Percentiles rank a stretch among this genome's conserved stretches.
Conservation (phyloP, 2,113 vertebrate genomes). For the Microcebus jonahi region DNA sequence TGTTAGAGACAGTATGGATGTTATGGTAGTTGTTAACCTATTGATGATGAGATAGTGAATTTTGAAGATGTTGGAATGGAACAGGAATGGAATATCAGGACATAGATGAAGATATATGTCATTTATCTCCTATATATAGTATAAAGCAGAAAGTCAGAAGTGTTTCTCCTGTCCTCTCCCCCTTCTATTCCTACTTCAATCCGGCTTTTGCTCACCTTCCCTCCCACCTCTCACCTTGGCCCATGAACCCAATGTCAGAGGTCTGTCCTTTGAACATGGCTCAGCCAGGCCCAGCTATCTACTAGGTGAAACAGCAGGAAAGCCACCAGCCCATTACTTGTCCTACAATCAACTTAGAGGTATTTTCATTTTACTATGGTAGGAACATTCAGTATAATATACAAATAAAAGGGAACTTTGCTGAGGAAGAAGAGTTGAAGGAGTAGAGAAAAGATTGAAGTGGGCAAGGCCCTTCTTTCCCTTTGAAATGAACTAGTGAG, state of each 20-base stretch:
- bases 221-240: rapidly evolving
- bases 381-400: neutral
- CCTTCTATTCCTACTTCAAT: neutral
- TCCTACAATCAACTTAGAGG: neutral
- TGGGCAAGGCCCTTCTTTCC: neutral
- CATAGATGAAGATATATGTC: neutral
- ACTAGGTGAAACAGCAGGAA: neutral
- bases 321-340: neutral
- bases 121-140: neutral
- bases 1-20: neutral
- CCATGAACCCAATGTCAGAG: neutral
- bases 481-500: neutral
- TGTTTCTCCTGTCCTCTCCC: neutral
- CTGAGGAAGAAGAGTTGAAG: neutral
- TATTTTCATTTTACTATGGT: neutral
- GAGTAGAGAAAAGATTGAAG: neutral
- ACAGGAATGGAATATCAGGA: neutral
- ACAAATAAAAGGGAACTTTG: neutral
- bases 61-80: neutral
- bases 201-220: neutral
- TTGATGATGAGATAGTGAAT: neutral
- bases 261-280: neutral
- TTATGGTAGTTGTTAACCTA: neutral
- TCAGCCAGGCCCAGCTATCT: neutral
- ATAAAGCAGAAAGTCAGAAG: conserved; percentile 15